phyloP scores from a whole-genome alignment of 2,888 invertebrate species.

The Caenorhabditis macrosperma region DNA sequence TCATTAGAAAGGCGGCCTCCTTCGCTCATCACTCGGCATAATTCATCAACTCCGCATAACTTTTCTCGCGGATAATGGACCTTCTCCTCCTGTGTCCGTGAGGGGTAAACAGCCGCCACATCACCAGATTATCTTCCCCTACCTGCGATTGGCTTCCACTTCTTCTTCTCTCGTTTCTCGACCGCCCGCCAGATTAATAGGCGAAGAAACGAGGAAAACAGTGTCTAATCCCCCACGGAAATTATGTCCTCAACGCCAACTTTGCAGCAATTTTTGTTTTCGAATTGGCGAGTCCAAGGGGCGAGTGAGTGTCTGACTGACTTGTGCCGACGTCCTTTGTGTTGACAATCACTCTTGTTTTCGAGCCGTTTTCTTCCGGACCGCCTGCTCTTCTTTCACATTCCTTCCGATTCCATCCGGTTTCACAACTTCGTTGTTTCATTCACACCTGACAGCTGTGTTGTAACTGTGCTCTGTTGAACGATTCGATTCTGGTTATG shows the following conservation, averaged over 20 bases:
- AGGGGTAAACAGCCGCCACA: background rate
- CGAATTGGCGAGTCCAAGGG: background rate
- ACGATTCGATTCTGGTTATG: too few relatives aligned
- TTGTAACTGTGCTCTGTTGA: too few relatives aligned
- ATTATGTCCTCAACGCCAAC: background rate
- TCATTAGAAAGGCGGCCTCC: background rate
- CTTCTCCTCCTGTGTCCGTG: too few relatives aligned
- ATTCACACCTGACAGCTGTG: too few relatives aligned
- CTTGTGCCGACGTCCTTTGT: slow-evolving; percentile 11
- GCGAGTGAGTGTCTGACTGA: background rate
- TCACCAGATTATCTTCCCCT: background rate
- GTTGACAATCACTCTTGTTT: slow-evolving; percentile 17
- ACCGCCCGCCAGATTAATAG: background rate
- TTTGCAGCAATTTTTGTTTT: background rate
- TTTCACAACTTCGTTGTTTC: background rate
- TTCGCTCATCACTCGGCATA: background rate
- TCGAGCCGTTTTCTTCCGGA: background rate
- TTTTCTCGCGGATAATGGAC: too few relatives aligned
- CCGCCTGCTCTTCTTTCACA: slow-evolving; percentile 9
- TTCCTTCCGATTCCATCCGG: background rate
- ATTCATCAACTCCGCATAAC: background rate
- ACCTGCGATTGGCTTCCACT: background rate
- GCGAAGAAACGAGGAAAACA: background rate
- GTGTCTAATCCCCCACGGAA: background rate
- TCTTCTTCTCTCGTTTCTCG: background rate